phyloP scores from a whole-genome alignment of 2,797 vertebrate species.

The Chrysolophus pictus region DNA sequence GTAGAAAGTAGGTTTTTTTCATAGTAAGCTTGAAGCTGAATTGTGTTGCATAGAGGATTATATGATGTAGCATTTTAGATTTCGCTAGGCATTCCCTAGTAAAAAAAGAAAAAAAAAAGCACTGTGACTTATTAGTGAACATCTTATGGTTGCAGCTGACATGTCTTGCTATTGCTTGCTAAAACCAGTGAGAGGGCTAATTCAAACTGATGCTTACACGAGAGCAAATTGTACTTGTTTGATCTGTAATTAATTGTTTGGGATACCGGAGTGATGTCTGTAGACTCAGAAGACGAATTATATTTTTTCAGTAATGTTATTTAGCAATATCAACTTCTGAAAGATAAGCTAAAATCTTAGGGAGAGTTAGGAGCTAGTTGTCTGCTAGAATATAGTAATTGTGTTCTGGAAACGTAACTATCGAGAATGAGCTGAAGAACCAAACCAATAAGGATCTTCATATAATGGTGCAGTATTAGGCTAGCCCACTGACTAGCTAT shows the following conservation, averaged over 20 bases:
- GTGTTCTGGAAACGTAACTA: background rate
- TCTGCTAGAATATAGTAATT: background rate
- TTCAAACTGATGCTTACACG: slow-evolving; percentile 11
- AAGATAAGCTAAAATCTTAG: background rate
- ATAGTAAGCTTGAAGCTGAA: background rate
- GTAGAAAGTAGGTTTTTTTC: background rate
- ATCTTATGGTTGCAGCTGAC: slow-evolving; percentile 52
- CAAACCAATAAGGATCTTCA: background rate
- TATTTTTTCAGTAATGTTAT: background rate
- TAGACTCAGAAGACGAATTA: background rate
- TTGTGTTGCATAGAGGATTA: background rate
- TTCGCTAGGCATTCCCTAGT: slow-evolving; percentile 1
- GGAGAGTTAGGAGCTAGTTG: background rate
- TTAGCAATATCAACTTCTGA: background rate
- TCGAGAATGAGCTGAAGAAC: background rate
- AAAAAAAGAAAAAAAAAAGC: slow-evolving; percentile 9
- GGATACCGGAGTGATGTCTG: background rate
- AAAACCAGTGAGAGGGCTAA: slow-evolving; percentile 15
- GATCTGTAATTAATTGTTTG: slow-evolving; percentile 35
- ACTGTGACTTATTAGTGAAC: slow-evolving; percentile 1
- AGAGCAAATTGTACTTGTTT: slow-evolving; percentile 46
- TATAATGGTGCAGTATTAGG: background rate
- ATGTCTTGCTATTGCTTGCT: slow-evolving; percentile 7
- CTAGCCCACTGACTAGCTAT: background rate
- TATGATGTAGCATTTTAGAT: background rate